phyloP scores from a whole-genome alignment of 2,888 invertebrate genomes.

The Trichopria drosophilae region DNA sequence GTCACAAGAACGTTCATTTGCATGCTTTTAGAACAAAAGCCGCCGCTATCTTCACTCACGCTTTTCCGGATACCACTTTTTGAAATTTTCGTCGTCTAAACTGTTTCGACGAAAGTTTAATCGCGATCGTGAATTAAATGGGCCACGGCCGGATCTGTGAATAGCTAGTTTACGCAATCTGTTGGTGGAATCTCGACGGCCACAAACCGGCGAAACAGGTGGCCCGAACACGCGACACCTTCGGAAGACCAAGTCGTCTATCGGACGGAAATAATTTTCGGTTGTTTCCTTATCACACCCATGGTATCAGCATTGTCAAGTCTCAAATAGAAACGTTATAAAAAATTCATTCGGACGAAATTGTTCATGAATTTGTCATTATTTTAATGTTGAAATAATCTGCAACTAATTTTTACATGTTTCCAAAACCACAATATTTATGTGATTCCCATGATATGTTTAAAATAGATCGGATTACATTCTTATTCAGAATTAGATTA shows the following conservation, averaged over 20 bases:
- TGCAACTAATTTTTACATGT: not conserved
- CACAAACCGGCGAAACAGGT: slow-evolving; percentile 22
- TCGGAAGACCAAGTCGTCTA: too few relatives aligned
- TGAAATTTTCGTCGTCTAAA: slow-evolving; percentile 31
- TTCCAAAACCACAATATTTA: not conserved
- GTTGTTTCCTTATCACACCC: too few relatives aligned
- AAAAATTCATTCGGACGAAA: too few relatives aligned
- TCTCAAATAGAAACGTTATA: too few relatives aligned
- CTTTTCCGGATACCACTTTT: too few relatives aligned
- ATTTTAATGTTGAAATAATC: slow-evolving; percentile 19
- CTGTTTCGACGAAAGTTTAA: slow-evolving; percentile 33
- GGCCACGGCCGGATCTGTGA: slow-evolving; percentile 29
- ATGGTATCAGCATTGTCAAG: too few relatives aligned
- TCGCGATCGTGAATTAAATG: slow-evolving; percentile 31
- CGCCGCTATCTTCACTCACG: too few relatives aligned
- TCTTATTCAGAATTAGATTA: slow-evolving; percentile 42
- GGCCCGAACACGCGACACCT: too few relatives aligned
- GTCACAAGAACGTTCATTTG: too few relatives aligned
- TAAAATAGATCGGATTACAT: slow-evolving; percentile 35
- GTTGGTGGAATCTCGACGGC: slow-evolving; percentile 29
- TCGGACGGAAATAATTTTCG: too few relatives aligned
- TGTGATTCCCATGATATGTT: too few relatives aligned
- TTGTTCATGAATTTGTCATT: slow-evolving; percentile 17
- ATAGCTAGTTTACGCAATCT: slow-evolving; percentile 31
- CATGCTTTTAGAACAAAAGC: too few relatives aligned